Evolutionary conservation across 2,113 vertebrate genomes (phyloP).

Genomic region (Recurvirostra avosetta): DNA sequence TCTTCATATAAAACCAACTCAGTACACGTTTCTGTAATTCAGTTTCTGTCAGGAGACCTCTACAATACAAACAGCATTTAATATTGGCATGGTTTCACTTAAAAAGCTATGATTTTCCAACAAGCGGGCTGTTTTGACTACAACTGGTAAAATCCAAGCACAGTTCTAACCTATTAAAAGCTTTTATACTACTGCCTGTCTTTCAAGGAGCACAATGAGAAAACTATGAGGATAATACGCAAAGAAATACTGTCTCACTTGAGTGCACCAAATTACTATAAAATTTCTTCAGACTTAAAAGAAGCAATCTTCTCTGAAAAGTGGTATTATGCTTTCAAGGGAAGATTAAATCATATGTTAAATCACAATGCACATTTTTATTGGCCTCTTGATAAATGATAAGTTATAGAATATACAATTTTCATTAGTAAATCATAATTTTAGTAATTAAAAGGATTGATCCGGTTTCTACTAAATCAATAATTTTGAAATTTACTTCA

Average conservation of each 20-base stretch:
- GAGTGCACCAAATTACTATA: not conserved
- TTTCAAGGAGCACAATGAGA: not conserved
- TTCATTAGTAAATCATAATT: not conserved
- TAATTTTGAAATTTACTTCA: not conserved
- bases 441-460: not conserved
- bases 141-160: not conserved
- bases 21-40: not conserved
- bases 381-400: not conserved
- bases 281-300: not conserved
- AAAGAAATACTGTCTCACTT: not conserved
- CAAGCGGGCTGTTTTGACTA: not conserved
- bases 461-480: not conserved
- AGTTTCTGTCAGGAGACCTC: not conserved
- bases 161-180: not conserved
- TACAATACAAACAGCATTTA: not conserved
- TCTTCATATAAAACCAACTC: not conserved
- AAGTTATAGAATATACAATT: not conserved
- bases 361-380: not conserved
- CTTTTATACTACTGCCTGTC: not conserved
- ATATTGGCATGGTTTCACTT: not conserved
- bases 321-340: not conserved
- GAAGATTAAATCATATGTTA: not conserved
- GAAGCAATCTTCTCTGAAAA: not conserved
- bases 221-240: not conserved
- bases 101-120: not conserved